These are phyloP conservation scores for Drosophila hamatofila DNA, from an alignment of 2,888 invertebrate genomes.

Conservation along the genomic window DNA sequence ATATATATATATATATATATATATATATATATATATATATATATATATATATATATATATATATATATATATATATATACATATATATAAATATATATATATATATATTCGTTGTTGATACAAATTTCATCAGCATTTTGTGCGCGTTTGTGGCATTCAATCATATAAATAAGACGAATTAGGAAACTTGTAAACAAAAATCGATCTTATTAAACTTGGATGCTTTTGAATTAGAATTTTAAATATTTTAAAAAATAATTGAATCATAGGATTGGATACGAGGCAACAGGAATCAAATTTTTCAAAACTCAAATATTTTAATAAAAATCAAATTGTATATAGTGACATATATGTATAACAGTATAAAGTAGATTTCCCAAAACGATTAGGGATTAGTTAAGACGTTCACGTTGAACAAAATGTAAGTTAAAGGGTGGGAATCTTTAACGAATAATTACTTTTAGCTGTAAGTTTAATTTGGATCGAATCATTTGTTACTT, in stretches of 20 bases:
- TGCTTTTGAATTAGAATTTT: conserved; percentile 43
- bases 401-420: background rate
- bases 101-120: conserved; percentile 12
- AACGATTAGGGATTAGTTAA: too few species aligned
- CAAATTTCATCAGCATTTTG: conserved; percentile 5
- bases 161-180: conserved; percentile 34
- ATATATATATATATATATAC: background rate
- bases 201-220: conserved; percentile 13
- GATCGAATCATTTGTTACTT: conserved; percentile 24
- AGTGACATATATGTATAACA: too few species aligned
- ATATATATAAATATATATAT: conserved; percentile 1
- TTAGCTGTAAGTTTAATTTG: background rate
- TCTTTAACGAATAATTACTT: background rate
- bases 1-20: too few species aligned
- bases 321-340: too few species aligned
- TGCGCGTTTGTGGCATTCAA: background rate
- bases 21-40: background rate
- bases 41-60: background rate
- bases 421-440: background rate
- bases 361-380: too few species aligned
- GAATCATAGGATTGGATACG: background rate
- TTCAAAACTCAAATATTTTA: too few species aligned
- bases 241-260: conserved; percentile 18
- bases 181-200: conserved; percentile 40
- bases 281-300: background rate